These are phyloP conservation scores for Helobdella robusta DNA, from an alignment of 2,888 invertebrate species.

Conservation along the genomic window DNA sequence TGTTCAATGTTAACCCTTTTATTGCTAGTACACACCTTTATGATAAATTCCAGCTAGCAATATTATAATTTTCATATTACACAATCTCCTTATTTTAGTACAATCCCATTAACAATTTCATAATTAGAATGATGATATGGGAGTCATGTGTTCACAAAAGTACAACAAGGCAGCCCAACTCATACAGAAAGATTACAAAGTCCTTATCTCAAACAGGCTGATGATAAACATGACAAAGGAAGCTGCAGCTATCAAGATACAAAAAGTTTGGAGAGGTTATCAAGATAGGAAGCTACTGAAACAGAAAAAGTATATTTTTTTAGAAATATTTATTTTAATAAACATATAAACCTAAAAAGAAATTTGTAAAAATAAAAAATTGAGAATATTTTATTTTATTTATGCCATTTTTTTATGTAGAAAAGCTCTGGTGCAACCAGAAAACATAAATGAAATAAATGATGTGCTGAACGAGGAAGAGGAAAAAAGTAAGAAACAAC, in stretches of 20 bases:
- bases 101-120: too few species aligned
- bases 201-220: not conserved
- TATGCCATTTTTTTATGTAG: not conserved
- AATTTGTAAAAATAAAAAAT: not conserved
- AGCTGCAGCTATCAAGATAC: constrained; percentile 24
- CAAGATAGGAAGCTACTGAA: constrained; percentile 9
- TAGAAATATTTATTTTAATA: not conserved
- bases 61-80: not conserved
- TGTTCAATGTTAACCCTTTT: too few species aligned
- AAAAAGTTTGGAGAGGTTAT: constrained; percentile 22
- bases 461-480: constrained; percentile 11
- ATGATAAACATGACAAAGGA: not conserved
- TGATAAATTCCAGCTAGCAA: too few species aligned
- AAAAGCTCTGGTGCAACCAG: not conserved
- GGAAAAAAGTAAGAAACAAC: constrained; percentile 7
- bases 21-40: too few species aligned
- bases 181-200: constrained; percentile 19
- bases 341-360: not conserved
- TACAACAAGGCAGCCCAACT: constrained; percentile 20
- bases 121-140: constrained; percentile 12
- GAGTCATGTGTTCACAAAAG: constrained; percentile 10
- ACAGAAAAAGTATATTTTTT: not conserved
- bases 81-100: not conserved
- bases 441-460: not conserved
- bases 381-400: too few species aligned